Base-by-base conservation (phyloP, 2,113 vertebrate genomes). In the Zapornia atra region DNA sequence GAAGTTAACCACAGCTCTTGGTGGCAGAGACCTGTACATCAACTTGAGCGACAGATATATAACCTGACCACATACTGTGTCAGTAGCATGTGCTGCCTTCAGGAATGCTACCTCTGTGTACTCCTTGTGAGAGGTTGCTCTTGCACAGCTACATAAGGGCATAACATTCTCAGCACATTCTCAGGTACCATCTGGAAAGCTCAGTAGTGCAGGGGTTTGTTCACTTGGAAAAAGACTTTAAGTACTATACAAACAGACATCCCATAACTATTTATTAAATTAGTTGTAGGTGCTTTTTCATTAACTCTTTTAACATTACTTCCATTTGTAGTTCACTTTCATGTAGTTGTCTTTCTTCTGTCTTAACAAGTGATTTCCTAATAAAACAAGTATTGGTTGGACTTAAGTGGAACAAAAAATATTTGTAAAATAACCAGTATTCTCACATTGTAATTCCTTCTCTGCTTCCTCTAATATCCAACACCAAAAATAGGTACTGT, bases 21-120 rank as follows among this genome's bases (percentile, higher is more conserved):
- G 22, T 11, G 53, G 51, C 63, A 86, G 42, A 66, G 29, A 54
- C 11, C 9, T 57, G 26, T 28, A 2, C 5, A 9, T 24, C 54
- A 25, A 8, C 14, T 15, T 0, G 0, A 17, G 51, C 0, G 0
- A 11, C 0, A 5, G 10, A 15, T 11, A 4, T 0, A 6, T 9
- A 38, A 66, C 19, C 64, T 18, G 19, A 70, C 66, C 20, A 24
- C 5, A 5, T 1, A 1, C 20, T 11, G 53, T 6, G 34, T 46
- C 34, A 7, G 4, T 40, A 26, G 16, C 5, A 9, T 10, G 22
- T 4, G 2, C 28, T 69, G 68, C 54, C 60, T 56, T 63, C 21
- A 38, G 5, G 34, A 53, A 3, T 1, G 6, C 4, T 57, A 5
- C n/a, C 53, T 22, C 10, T 1, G 6, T 3, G 26, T 3, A 4